These are phyloP conservation scores for Balanococcus diminutus DNA, from an alignment of 2,888 invertebrate species.

Conservation along the genomic window DNA sequence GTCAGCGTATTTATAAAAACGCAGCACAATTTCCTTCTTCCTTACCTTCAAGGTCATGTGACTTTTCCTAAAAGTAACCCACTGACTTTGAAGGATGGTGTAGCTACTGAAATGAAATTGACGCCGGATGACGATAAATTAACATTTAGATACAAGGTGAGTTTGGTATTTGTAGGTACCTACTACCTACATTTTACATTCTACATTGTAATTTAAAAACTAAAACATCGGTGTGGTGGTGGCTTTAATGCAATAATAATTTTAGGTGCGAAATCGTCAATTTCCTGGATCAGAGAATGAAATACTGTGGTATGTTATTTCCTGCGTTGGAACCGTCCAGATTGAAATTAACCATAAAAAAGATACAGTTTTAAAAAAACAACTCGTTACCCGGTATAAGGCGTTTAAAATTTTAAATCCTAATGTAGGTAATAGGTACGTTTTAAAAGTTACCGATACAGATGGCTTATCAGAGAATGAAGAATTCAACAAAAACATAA, in stretches of 20 bases:
- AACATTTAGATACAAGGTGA: constrained; percentile 67
- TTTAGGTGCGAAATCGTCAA: constrained; percentile 38
- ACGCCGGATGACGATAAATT: constrained; percentile 65
- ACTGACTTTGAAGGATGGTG: constrained; percentile 63
- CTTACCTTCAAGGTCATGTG: constrained; percentile 63
- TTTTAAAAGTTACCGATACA: constrained; percentile 64
- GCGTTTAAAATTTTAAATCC: constrained; percentile 62
- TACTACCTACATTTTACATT: neutral
- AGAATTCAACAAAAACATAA: constrained; percentile 64
- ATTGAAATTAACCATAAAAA: constrained; percentile 60
- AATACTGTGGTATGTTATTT: constrained; percentile 64
- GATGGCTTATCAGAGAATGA: constrained; percentile 64
- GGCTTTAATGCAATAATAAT: neutral
- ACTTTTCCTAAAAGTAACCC: constrained; percentile 61
- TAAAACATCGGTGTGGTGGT: neutral
- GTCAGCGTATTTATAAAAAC: constrained; percentile 67
- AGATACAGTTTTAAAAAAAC: constrained; percentile 62
- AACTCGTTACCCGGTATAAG: constrained; percentile 63
- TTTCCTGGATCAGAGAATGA: constrained; percentile 57
- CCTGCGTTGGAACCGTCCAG: constrained; percentile 66
- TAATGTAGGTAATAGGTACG: constrained; percentile 63
- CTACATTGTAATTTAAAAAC: neutral
- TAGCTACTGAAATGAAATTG: constrained; percentile 64
- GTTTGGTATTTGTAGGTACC: no score
- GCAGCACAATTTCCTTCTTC: constrained; percentile 63